These are phyloP conservation scores for Dendroctonus valens DNA, from an alignment of 1,140 invertebrate species.

Conservation along the genomic window DNA sequence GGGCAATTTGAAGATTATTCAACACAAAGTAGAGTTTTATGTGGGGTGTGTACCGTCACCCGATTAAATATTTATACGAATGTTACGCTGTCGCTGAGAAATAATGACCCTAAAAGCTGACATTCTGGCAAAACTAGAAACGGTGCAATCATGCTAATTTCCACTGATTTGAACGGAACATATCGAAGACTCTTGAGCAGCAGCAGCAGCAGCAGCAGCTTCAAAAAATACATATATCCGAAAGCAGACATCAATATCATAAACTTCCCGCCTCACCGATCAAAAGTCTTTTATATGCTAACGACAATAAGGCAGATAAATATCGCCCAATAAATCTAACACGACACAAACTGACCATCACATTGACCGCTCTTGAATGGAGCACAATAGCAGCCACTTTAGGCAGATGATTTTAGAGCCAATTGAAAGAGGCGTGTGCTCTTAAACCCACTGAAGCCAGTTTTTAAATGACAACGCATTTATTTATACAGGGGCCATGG, in stretches of 20 bases:
- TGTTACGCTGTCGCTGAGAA: slow-evolving; percentile 34
- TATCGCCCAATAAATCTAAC: slow-evolving; percentile 2
- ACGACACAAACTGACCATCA: not conserved
- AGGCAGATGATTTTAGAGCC: not conserved
- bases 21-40: slow-evolving; percentile 49
- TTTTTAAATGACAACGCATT: slow-evolving; percentile 2
- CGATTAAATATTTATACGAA: slow-evolving; percentile 48
- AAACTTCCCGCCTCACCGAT: too few relatives aligned
- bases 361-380: not conserved
- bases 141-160: not conserved
- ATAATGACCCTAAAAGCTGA: slow-evolving; percentile 4
- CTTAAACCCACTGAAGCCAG: slow-evolving; percentile 1
- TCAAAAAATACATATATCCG: too few relatives aligned
- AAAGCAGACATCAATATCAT: too few relatives aligned
- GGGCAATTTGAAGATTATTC: slow-evolving; percentile 51
- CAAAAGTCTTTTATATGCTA: not conserved
- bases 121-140: too few relatives aligned
- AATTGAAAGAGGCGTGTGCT: not conserved
- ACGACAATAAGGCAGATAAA: slow-evolving; percentile 2
- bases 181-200: too few relatives aligned
- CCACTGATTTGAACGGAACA: too few relatives aligned
- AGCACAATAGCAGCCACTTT: slow-evolving; percentile 3
- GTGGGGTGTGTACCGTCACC: slow-evolving; percentile 45
- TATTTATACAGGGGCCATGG: not conserved
- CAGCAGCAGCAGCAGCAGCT: too few relatives aligned